Conservation (phyloP, 1,140 invertebrate species). For the Zaprionus kolodkinae region DNA sequence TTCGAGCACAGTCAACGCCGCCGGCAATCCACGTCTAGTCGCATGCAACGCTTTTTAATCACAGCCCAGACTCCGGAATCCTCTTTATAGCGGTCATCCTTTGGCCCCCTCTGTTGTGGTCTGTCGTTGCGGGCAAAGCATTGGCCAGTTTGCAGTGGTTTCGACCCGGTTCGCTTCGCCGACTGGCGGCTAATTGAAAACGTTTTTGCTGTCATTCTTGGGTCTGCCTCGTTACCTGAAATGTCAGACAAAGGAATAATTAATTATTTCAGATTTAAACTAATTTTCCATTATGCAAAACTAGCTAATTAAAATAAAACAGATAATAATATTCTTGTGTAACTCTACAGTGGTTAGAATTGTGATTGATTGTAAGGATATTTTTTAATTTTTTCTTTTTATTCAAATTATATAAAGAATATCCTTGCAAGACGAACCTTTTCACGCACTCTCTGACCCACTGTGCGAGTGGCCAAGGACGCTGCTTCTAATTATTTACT, state of each 20-base stretch:
- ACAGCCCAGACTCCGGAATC: constrained; percentile 19
- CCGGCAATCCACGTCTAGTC: constrained; percentile 26
- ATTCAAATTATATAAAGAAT: not conserved
- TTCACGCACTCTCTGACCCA: not conserved
- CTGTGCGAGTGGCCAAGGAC: constrained; percentile 13
- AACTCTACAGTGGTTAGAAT: not conserved
- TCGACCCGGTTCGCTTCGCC: not conserved
- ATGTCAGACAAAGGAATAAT: not conserved
- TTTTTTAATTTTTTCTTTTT: no score
- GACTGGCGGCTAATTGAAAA: constrained; percentile 11
- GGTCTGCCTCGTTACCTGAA: not conserved
- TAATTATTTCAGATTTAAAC: not conserved
- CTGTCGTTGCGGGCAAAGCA: constrained; percentile 16
- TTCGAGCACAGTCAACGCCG: not conserved
- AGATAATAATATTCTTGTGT: not conserved
- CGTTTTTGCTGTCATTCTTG: not conserved
- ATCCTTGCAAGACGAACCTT: no score
- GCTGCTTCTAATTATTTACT: constrained; percentile 59
- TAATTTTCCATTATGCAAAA: constrained; percentile 4
- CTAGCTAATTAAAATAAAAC: not conserved
- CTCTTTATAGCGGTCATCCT: constrained; percentile 6
- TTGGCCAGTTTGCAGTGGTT: constrained; percentile 10
- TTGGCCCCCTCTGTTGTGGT: constrained; percentile 27
- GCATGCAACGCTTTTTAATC: constrained; percentile 42
- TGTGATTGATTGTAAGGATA: not conserved